Base-by-base conservation (phyloP, 2,797 vertebrate genomes). In the Melanotaenia nigrans region DNA sequence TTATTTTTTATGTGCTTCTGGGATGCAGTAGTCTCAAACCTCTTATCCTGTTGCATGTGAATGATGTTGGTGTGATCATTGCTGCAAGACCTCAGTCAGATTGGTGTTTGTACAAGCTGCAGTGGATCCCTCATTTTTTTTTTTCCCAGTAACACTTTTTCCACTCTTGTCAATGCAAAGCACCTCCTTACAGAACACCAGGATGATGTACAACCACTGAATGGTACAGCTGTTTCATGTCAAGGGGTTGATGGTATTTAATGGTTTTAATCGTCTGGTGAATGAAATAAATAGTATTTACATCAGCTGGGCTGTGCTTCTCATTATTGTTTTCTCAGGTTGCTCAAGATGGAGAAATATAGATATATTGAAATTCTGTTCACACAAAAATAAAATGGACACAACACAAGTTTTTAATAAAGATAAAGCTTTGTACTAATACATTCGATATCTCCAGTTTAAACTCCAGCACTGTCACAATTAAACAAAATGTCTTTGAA, bases 251-350 rank as follows among this genome's bases (percentile, higher is more conserved):
- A 12, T 4, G 59, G 64, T 77, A 59, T 83, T 78, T 58, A 61
- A 49, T 49, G 56, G 60, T 80, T 87, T 69, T 65, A 68, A 66
- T 32, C 7, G 24, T 86, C 59, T 78, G 33, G 84, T 71, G 32
- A 24, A 70, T 75, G 11, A 62, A 91, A 90, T 90, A 88, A 91
- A 92, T 60, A 28, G 57, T 75, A 79, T 78, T 82, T 62, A 68
- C 60, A 72, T 42, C 30, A 45, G 22, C 36, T 49, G 3, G 7
- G 7, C 47, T 70, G 20, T 61, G 5, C 0, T 58, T 54, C 2
- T 0, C 2, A 0, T 64, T 59, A 2, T 36, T 47, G 1, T 10
- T 36, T 75, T 69, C 62, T 5, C 22, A 20, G 2, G 45, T 25
- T 20, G 24, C 66, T 73, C 68, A 25, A 78, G 72, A 35, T 65